Evolutionary conservation across 2,113 vertebrate species (phyloP).

Genomic region (Sorex araneus): DNA sequence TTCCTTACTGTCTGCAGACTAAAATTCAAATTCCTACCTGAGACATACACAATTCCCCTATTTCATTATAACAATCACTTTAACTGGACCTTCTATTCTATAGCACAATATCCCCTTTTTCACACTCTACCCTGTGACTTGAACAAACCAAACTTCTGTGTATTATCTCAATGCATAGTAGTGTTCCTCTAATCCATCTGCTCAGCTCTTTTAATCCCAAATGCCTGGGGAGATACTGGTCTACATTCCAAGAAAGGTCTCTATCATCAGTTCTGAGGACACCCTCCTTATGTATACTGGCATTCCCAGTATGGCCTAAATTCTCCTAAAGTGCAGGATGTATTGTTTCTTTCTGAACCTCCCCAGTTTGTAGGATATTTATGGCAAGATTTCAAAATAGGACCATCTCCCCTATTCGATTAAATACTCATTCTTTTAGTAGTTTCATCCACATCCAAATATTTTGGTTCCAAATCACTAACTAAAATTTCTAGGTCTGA

Average conservation of each 20-base stretch:
- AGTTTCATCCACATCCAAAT: too few species aligned
- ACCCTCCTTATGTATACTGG: neutral
- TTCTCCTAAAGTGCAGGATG: fast-evolving
- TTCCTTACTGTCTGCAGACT: fast-evolving
- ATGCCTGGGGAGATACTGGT: neutral
- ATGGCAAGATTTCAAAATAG: neutral
- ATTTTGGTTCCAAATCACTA: neutral
- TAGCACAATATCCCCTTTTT: fast-evolving
- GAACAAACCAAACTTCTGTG: too few species aligned
- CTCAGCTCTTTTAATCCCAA: too few species aligned
- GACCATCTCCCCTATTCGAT: neutral
- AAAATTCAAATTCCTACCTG: neutral
- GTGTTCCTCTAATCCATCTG: neutral
- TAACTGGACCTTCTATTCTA: neutral
- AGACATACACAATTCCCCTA: neutral
- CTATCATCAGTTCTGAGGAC: fast-evolving
- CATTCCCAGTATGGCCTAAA: too few species aligned
- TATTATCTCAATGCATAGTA: fast-evolving
- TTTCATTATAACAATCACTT: neutral
- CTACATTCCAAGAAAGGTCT: too few species aligned
- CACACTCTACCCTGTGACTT: neutral
- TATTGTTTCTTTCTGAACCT: neutral
- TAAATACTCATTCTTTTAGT: fast-evolving
- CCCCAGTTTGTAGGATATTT: neutral
- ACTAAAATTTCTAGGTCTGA: neutral